Evolutionary conservation across 2,113 vertebrate species (phyloP).

Genomic region (Cathartes aura): DNA sequence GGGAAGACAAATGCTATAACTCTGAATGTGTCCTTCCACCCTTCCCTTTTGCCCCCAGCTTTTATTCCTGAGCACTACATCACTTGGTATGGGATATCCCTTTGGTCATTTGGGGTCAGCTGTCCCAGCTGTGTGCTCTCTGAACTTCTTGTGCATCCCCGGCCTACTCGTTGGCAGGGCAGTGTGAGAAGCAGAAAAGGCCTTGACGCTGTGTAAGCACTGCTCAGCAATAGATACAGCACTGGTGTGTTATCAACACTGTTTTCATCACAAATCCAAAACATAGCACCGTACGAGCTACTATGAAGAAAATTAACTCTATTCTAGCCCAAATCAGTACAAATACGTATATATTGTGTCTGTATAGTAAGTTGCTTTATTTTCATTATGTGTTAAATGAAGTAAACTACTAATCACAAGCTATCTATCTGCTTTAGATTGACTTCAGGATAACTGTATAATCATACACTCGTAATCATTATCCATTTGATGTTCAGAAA

Average conservation of each 20-base stretch:
- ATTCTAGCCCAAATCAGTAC: not conserved
- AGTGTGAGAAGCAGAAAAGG: not conserved
- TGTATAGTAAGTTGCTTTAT: not conserved
- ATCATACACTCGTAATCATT: not conserved
- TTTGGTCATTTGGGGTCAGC: not conserved
- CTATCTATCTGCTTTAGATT: not conserved
- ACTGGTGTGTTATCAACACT: not conserved
- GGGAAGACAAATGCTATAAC: not conserved
- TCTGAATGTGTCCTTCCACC: not conserved
- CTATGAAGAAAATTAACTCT: not conserved
- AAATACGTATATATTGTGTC: not conserved
- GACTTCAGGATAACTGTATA: not conserved
- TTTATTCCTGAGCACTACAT: not conserved
- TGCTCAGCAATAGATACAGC: not conserved
- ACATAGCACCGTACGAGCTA: accelerated
- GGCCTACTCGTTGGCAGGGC: accelerated
- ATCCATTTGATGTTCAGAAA: not conserved
- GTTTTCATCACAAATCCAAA: not conserved
- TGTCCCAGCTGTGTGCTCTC: not conserved
- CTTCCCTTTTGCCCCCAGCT: not conserved
- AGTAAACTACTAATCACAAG: not conserved
- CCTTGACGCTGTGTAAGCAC: not conserved
- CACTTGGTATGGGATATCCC: not conserved
- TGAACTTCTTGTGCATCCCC: not conserved
- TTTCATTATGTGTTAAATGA: not conserved